phyloP scores from a whole-genome alignment of 2,888 invertebrate species.

The Drosophila koepferae region DNA sequence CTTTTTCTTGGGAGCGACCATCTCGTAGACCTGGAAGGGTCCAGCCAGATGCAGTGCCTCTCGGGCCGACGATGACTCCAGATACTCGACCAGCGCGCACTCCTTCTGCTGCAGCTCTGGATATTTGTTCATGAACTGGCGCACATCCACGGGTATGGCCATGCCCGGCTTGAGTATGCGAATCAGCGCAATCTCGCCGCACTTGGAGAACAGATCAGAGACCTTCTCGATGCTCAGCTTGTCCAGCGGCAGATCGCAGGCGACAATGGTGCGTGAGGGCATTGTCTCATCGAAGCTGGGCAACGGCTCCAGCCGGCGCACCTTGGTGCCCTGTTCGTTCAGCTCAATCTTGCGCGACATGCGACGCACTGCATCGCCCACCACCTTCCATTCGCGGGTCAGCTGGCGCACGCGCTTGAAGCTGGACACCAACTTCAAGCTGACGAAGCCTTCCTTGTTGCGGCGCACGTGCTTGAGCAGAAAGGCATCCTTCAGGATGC shows the following conservation, averaged over 20 bases:
- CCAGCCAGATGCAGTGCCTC: conserved; percentile 90
- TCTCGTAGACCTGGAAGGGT: conserved; percentile 90
- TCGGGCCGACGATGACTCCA: conserved; percentile 93
- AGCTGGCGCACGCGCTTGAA: conserved; percentile 97
- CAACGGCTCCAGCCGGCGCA: conserved; percentile 93
- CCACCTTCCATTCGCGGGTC: conserved; percentile 97
- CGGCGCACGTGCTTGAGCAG: conserved; percentile 96
- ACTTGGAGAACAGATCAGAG: conserved; percentile 94
- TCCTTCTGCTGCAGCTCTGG: conserved; percentile 94
- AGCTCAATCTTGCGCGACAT: conserved; percentile 93
- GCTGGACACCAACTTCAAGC: conserved; percentile 96
- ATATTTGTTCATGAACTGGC: conserved; percentile 95
- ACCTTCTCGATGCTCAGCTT: conserved; percentile 95
- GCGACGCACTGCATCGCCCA: conserved; percentile 92
- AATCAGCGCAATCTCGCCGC: conserved; percentile 95
- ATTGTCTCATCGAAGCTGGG: conserved; percentile 97
- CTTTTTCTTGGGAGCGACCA: conserved; percentile 92
- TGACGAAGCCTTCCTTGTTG: conserved; percentile 98
- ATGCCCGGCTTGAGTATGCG: conserved; percentile 95
- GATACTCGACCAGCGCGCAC: conserved; percentile 96
- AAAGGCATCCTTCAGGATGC: conserved; percentile 97
- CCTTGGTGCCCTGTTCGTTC: conserved; percentile 95
- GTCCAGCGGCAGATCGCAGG: conserved; percentile 93
- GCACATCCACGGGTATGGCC: conserved; percentile 95
- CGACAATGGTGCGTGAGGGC: conserved; percentile 95